Base-by-base conservation (phyloP, 1,140 invertebrate species). In the Theocolax elegans region DNA sequence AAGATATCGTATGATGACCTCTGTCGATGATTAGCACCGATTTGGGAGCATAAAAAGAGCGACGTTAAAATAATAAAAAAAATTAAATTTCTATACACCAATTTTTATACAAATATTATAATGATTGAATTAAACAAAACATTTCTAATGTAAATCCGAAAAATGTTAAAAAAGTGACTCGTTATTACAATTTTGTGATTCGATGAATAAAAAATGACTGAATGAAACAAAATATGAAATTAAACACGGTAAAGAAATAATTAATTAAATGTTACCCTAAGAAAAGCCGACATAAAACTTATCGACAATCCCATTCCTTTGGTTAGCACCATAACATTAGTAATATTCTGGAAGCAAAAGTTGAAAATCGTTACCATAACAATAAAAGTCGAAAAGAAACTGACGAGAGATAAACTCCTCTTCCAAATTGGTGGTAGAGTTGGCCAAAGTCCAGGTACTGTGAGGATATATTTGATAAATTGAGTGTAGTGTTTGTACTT, bases 261-360 rank as follows among this genome's bases (percentile, higher is more conserved):
- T 15, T 49, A 19, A 6, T 19, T n/a, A 49, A 35, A 35, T 10
- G 10, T n/a, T 66, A 75, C 74, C 67, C 73, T 75, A 3, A 72
- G 4, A 0, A 67, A 23, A 60, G 64, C n/a, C 7, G 67, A 42
- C 9, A 25, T 31, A 12, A 71, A 66, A 29, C 72, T 67, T 6
- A 58, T 15, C 2, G 53, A 15, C 1, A 65, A 2, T 8, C 74
- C 62, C 1, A 72, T 15, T 19, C 72, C 59, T 38, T 66, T 67
- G 1, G 71, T 75, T 1, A 72, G 42, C 27, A 71, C 9, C 1
- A n/a, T 56, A 12, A 71, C 21, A 65, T 73, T 72, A 6, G 31
- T 23, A 3, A 64, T 23, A 31, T 75, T 44, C 12, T 64, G 25
- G 12, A 40, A 12, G 3, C 63, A 67, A 56, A 68, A 75, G 38